Evolutionary conservation across 92 coral and sea anemone species (phyloP), one percentile per base, ranked within the genome.

Genomic region (Desmophyllum pertusum): DNA sequence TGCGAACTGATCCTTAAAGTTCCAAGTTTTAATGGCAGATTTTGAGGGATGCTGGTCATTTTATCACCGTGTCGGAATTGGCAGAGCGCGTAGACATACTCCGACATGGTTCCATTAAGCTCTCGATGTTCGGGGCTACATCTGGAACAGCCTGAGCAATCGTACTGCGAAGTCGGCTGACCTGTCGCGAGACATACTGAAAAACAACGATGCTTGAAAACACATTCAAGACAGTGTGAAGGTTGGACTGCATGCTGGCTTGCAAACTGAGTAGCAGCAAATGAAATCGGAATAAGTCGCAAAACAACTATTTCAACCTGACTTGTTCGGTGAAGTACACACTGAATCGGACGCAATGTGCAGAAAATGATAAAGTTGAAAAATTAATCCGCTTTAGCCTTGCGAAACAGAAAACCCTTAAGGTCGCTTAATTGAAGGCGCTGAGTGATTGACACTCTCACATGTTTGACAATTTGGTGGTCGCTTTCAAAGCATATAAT

Each of bases 11-110:
- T 66, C 31, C 14, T 1, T 40, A 89, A 69, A 7, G 42, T 51
- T 2, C 83, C 73, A 14, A 89, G 80, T 14, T 39, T 59, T n/a
- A 27, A 13, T 31, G 92, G 92, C 35, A 89, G 62, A 2, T 57
- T 67, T 15, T 55, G 23, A 2, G 92, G 92, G 66, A 89, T 80
- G 10, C 21, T 59, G 43, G 79, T 74, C 63, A 85, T n/a, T 33
- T 89, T 77, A 5, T n/a, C 66, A 5, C 86, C 86, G 5, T 33
- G 18, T 73, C 61, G 41, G 40, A 52, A 71, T 0, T 19, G 30
- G 70, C 86, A 82, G 35, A 82, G 1, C 5, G 73, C 86, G 45
- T 4, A 19, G 17, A 35, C 71, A 9, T 41, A 69, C 35, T 25
- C 51, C 6, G 6, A 18, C 23, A 27, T 18, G 3, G 85, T 48